Evolutionary conservation across 1,140 invertebrate species (phyloP).

Genomic region (Laupala kohalensis): DNA sequence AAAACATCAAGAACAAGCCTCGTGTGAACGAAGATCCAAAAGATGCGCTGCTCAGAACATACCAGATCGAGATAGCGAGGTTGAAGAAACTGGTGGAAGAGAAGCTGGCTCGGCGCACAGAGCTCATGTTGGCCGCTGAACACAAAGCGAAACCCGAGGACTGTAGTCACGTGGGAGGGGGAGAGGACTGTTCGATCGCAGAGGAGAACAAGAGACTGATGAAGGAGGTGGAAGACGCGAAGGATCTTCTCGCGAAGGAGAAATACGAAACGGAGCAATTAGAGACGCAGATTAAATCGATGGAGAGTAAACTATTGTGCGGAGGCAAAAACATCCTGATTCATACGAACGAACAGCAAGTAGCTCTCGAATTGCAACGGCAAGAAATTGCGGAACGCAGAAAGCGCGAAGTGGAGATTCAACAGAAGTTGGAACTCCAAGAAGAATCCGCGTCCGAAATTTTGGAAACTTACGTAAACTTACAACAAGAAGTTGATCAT

Average conservation of each 20-base stretch:
- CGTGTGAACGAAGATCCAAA: constrained; percentile 93
- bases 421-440: too few relatives aligned
- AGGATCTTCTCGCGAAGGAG: constrained; percentile 38
- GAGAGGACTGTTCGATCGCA: too few relatives aligned
- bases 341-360: constrained; percentile 79
- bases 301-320: constrained; percentile 77
- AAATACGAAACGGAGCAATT: constrained; percentile 38
- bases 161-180: constrained; percentile 17
- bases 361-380: constrained; percentile 53
- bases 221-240: constrained; percentile 41
- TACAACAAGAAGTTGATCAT: too few relatives aligned
- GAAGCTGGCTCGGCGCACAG: too few relatives aligned
- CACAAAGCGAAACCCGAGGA: too few relatives aligned
- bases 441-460: too few relatives aligned
- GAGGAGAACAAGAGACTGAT: constrained; percentile 48
- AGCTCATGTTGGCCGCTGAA: too few relatives aligned
- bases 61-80: constrained; percentile 71
- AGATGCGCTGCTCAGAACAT: constrained; percentile 75
- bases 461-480: too few relatives aligned
- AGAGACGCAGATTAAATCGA: constrained; percentile 40
- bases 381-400: too few relatives aligned
- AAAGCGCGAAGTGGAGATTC: too few relatives aligned
- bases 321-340: constrained; percentile 80
- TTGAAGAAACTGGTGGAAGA: too few relatives aligned
- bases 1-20: constrained; percentile 92